Evolutionary conservation across 2,797 vertebrate species (phyloP), one percentile per base, ranked within the genome.

Genomic region (Sebastes miniatus): DNA sequence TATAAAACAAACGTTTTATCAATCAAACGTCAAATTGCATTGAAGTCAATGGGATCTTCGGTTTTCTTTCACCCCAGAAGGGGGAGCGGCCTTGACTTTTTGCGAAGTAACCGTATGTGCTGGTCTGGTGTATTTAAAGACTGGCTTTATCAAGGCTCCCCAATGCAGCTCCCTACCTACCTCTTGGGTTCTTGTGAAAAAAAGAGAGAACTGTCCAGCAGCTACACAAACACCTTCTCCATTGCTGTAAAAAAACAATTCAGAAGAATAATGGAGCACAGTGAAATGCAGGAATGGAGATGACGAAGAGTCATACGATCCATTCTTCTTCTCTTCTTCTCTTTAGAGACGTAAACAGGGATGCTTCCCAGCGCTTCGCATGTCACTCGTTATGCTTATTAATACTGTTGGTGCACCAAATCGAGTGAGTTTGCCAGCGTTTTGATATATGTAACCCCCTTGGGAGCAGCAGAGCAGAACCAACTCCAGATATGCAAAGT

Each of bases 371-470:
- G 47, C 4, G 32, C 54, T 57, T 66, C 14, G 4, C 64, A 58
- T 81, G 80, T 69, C 81, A 64, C 73, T 90, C 78, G 86, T 92
- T 90, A 92, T 93, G 76, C 70, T 84, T 81, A 81, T 91, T 88
- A 88, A 83, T 91, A 81, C 73, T 77, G 58, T 69, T 89, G 88
- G 83, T 74, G 77, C 75, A 77, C 83, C 83, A 85, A 89, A 92
- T 86, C 83, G 89, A 88, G 82, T 82, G 73, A 82, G 84, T 83
- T 74, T 77, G 62, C 85, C 80, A 74, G 78, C 31, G 16, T 91
- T 90, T 54, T 88, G 86, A 88, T 73, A 50, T 65, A 87, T 87
- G 78, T 82, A 86, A 73, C 81, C 72, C 77, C 71, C 59, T n/a
- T 52, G 86, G 77, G 83, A 83, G 27, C 3, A 56, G 65, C 22